Percentiles rank a stretch among this genome's conserved stretches.
These are phyloP conservation scores for Antheraea assamensis DNA, from an alignment of 2,888 invertebrate genomes.

Conservation along the genomic window DNA sequence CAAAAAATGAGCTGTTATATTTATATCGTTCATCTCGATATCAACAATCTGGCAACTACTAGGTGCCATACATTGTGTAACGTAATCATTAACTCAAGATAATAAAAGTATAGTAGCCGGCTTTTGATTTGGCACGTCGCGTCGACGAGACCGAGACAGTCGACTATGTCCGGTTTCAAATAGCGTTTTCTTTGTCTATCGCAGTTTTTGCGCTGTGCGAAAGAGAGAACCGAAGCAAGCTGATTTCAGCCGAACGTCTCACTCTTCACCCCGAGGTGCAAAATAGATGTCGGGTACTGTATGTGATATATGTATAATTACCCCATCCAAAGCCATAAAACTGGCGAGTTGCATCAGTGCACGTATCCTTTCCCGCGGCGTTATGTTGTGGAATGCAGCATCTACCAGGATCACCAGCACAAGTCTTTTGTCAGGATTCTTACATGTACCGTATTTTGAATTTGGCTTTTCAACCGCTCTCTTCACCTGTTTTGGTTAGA, in stretches of 20 bases:
- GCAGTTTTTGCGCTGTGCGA: no score
- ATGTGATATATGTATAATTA: slow-evolving; percentile 54
- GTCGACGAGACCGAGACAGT: no score
- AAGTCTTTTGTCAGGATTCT: slow-evolving; percentile 67
- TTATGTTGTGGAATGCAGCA: slow-evolving; percentile 83
- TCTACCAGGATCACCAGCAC: slow-evolving; percentile 87
- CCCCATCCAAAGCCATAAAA: slow-evolving; percentile 86
- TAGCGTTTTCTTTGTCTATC: no score
- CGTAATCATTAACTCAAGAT: no score
- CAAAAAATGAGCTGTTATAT: not conserved
- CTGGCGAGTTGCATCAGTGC: slow-evolving; percentile 87
- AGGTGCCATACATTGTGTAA: not conserved
- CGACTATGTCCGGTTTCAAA: no score
- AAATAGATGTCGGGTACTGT: not conserved
- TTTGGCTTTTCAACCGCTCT: slow-evolving; percentile 70
- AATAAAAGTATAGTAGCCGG: no score
- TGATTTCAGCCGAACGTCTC: no score
- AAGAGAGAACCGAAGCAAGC: no score
- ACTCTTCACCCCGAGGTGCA: no score
- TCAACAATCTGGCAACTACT: not conserved
- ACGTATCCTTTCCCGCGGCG: slow-evolving; percentile 84
- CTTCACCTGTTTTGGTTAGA: slow-evolving; percentile 59
- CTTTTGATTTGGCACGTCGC: no score
- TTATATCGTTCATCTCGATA: not conserved
- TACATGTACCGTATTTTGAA: slow-evolving; percentile 71